Conservation (phyloP, 2,888 invertebrate species). For the Nomada ruficornis region DNA sequence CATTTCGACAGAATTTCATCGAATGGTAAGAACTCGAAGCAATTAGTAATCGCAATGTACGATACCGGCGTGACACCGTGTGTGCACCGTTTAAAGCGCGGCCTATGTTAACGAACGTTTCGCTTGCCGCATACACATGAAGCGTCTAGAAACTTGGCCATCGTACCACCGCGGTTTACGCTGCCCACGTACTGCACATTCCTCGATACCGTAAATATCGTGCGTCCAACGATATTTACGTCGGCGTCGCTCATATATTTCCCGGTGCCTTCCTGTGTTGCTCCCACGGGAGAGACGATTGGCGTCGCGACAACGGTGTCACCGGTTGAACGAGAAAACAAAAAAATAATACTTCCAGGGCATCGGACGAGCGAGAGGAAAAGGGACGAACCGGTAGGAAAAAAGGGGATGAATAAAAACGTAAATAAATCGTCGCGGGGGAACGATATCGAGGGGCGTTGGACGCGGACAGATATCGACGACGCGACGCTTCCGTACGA, state of each 20-base stretch:
- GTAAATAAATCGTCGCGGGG: conserved; percentile 16
- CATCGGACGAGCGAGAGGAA: not conserved
- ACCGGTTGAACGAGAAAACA: not conserved
- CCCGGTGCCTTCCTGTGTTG: conserved; percentile 12
- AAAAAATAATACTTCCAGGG: not conserved
- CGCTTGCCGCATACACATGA: not conserved
- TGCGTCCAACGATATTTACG: conserved; percentile 61
- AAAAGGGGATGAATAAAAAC: not conserved
- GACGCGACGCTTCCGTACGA: not conserved
- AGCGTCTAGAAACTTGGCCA: conserved; percentile 30
- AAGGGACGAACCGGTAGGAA: not conserved
- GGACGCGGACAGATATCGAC: conserved; percentile 28
- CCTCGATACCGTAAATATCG: conserved; percentile 65
- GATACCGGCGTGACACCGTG: not conserved
- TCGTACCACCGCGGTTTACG: conserved; percentile 33
- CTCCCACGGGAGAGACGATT: conserved; percentile 42
- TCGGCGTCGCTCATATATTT: conserved; percentile 55
- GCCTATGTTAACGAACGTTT: conserved; percentile 9
- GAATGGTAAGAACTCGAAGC: not conserved
- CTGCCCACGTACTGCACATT: conserved; percentile 41
- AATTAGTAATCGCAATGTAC: conserved; percentile 10
- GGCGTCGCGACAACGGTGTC: conserved; percentile 32
- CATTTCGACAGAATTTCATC: too few relatives aligned
- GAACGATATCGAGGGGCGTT: conserved; percentile 19
- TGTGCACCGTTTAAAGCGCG: not conserved